Evolutionary conservation across 2,797 vertebrate species (phyloP).

Genomic region (Gymnopithys bicolor): DNA sequence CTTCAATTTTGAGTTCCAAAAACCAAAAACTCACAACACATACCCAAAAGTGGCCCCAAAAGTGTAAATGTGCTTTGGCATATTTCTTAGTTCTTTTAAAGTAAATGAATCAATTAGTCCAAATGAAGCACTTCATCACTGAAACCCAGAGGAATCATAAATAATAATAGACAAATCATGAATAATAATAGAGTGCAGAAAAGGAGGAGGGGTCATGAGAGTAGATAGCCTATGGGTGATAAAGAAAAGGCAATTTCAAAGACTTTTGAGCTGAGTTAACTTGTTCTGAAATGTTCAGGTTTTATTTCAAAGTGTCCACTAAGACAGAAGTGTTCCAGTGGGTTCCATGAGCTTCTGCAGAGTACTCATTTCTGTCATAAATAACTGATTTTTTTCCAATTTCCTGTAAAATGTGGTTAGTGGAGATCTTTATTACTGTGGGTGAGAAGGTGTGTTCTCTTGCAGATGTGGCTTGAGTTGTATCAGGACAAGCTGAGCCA

Average conservation of each 20-base stretch:
- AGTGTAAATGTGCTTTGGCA: conserved; percentile 17
- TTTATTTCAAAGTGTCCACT: not conserved
- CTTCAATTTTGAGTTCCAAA: not conserved
- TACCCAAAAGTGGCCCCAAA: not conserved
- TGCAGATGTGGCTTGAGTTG: not conserved
- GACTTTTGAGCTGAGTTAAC: not conserved
- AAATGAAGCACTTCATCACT: conserved; percentile 46
- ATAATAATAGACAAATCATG: not conserved
- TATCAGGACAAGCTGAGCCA: not conserved
- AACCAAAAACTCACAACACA: not conserved
- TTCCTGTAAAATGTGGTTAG: not conserved
- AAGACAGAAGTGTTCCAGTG: not conserved
- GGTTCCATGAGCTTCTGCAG: not conserved
- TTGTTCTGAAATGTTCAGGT: not conserved
- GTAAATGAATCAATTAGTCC: conserved; percentile 33
- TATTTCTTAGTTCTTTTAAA: conserved; percentile 22
- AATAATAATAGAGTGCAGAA: conserved; percentile 4
- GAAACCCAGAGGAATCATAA: conserved; percentile 1
- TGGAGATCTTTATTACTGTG: not conserved
- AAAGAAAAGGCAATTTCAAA: not conserved
- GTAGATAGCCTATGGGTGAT: not conserved
- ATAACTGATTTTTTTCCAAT: not conserved
- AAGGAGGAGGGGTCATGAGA: not conserved
- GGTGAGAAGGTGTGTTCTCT: not conserved
- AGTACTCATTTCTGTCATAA: not conserved